A percentile compares a stretch with the other conserved stretches of the same genome.
Evolutionary conservation across 2,797 vertebrate genomes (phyloP).

Genomic region (Sternotherus odoratus): DNA sequence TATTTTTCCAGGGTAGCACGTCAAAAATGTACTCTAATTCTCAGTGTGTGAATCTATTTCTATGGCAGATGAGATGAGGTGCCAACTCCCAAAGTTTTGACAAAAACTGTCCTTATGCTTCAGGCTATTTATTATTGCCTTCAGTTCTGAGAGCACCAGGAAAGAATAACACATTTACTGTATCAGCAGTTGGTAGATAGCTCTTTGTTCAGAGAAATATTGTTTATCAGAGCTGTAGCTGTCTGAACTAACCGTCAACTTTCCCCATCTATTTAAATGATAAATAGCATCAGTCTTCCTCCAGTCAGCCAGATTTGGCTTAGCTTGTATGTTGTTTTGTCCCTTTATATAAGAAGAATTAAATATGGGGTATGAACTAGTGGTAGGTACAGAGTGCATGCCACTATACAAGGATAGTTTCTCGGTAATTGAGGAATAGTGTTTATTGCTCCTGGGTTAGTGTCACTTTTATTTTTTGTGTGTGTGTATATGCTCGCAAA

Average conservation of each 20-base stretch:
- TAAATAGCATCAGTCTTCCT: conserved; percentile 3
- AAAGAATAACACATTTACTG: not conserved
- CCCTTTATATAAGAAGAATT: not conserved
- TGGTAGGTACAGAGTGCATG: not conserved
- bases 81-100: not conserved
- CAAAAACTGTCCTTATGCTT: conserved; percentile 28
- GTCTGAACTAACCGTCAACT: conserved; percentile 21
- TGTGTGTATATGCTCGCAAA: not conserved
- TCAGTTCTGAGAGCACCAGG: not conserved
- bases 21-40: not conserved
- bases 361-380: not conserved
- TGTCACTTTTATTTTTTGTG: not conserved
- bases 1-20: not conserved
- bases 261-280: conserved; percentile 45
- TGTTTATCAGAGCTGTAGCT: conserved; percentile 37
- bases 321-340: not conserved
- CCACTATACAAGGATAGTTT: not conserved
- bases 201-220: conserved; percentile 46
- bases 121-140: conserved; percentile 22
- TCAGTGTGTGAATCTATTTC: not conserved
- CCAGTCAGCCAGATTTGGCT: not conserved
- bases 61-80: not conserved
- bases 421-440: not conserved
- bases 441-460: not conserved
- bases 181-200: conserved; percentile 11